Evolutionary conservation across 2,888 invertebrate species (phyloP), one percentile per base, ranked within the genome.

Genomic region (Xiphydria camelus): DNA sequence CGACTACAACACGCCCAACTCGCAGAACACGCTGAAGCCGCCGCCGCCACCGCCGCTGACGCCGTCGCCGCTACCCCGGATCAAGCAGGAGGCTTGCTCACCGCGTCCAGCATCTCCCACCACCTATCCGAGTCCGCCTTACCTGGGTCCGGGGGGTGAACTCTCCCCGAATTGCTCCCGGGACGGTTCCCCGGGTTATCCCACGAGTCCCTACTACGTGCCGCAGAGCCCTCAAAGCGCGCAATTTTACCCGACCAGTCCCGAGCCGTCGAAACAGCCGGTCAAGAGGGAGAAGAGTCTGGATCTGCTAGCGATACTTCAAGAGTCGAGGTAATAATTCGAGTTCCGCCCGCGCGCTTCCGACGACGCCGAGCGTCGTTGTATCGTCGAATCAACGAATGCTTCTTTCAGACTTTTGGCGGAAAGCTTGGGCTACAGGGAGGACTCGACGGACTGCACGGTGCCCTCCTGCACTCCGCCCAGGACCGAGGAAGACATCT

Each of bases 21-120:
- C 66, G 72, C 59, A 81, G 75, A 62, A 22, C 29, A 58, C 78
- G 72, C 56, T 73, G 17, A 73, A 73, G 45, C 78, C 78, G 42
- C 41, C 45, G 21, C 35, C 38, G 40, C 44, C 43, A 12, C 45
- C 41, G 22, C 20, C 43, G 22, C 22, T 64, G 18, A 47, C 63
- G 22, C n/a, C n/a, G n/a, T n/a, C n/a, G n/a, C n/a, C n/a, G n/a
- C n/a, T n/a, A n/a, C n/a, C n/a, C n/a, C 70, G 71, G 42, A 83
- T 83, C 40, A 83, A 83, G 70, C 74, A 81, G 45, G 83, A 83
- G 65, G 71, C 79, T 1, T 80, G 59, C 19, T 75, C 75, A 10
- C 73, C 75, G 1, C 62, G 74, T 21, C 66, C 75, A 1, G 59
- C 52, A 32, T 73, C 75, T 17, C 75, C 75, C 45, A 53, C 52